Evolutionary conservation across 2,113 vertebrate species (phyloP), one percentile per base, ranked within the genome.

Genomic region (Tenebrosternarchus preto): DNA sequence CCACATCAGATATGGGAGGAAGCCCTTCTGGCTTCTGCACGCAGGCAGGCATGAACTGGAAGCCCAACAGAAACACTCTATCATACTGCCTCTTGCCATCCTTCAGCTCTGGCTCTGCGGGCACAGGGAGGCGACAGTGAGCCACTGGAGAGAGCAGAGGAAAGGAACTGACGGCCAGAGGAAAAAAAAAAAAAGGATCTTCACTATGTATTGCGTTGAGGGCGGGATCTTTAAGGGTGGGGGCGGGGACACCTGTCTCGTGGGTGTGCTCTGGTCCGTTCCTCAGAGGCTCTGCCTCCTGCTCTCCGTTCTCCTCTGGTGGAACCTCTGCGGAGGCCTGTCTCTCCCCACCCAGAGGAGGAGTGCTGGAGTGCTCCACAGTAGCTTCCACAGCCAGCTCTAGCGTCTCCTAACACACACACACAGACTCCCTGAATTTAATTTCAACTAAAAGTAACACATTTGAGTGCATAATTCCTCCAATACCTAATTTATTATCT

Each of bases 1-100:
- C 97, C 87, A 99, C 98, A 1, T 99, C 98, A 0, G 95, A 98
- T 88, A 99, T 99, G 8, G 96, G 95, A 36, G 98, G 98, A 76
- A 99, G 92, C 7, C 98, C 97, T 77, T 98, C 97, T 0, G 98
- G 98, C 74, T 95, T 98, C 85, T 96, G 97, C 74, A 96, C 85
- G 50, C 97, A 99, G 56, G 95, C 96, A 2, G 96, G 95, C 95
- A 96, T 95, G 91, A 95, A 99, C 92, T 99, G 98, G 89, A 98
- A 95, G 74, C 95, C 93, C 85, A 99, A 87, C n/a, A 99, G 89
- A 91, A 97, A 98, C 24, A 96, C 94, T 76, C 98, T 89, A 87
- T 94, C 88, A 0, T 99, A 99, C 83, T 96, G 97, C 79, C 95
- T 95, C 91, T 98, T 99, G 77, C 95, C 96, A 71, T 93, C 93